These are phyloP conservation scores for Lepetodrilus schrolli DNA, from an alignment of 2,888 invertebrate species.

Conservation along the genomic window DNA sequence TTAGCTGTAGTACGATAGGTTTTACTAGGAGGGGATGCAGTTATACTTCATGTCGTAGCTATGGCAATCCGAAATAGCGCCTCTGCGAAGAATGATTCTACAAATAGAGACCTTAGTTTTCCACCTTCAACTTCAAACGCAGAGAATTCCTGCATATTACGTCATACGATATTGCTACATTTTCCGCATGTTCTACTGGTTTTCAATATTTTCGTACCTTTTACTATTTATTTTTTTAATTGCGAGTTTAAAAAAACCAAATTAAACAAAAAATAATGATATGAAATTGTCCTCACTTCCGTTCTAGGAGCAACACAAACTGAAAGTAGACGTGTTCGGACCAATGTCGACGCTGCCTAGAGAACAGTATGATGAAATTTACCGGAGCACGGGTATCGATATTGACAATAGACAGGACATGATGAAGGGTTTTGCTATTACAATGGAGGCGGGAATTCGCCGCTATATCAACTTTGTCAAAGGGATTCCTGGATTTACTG, in stretches of 20 bases:
- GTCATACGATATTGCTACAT: no score
- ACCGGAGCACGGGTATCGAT: slow-evolving; percentile 71
- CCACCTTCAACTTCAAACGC: no score
- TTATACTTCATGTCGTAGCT: no score
- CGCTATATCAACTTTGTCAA: slow-evolving; percentile 70
- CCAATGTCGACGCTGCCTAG: slow-evolving; percentile 58
- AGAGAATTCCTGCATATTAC: no score
- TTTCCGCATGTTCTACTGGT: no score
- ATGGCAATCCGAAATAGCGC: no score
- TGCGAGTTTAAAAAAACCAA: neutral
- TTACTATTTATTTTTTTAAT: neutral
- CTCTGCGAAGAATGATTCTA: no score
- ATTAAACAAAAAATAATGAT: neutral
- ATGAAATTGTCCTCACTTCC: neutral
- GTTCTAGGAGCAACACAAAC: slow-evolving; percentile 57
- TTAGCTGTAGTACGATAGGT: no score
- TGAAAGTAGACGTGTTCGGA: slow-evolving; percentile 66
- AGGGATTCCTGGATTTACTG: slow-evolving; percentile 68
- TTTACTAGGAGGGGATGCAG: no score
- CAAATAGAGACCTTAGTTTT: no score
- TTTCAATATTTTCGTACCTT: no score
- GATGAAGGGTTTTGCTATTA: slow-evolving; percentile 55
- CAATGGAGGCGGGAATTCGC: slow-evolving; percentile 65
- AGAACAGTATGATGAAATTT: slow-evolving; percentile 63
- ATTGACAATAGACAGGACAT: slow-evolving; percentile 66